Percentiles rank a stretch among this genome's conserved stretches.
phyloP scores from a whole-genome alignment of 2,888 invertebrate genomes.

The Papilio elwesi region DNA sequence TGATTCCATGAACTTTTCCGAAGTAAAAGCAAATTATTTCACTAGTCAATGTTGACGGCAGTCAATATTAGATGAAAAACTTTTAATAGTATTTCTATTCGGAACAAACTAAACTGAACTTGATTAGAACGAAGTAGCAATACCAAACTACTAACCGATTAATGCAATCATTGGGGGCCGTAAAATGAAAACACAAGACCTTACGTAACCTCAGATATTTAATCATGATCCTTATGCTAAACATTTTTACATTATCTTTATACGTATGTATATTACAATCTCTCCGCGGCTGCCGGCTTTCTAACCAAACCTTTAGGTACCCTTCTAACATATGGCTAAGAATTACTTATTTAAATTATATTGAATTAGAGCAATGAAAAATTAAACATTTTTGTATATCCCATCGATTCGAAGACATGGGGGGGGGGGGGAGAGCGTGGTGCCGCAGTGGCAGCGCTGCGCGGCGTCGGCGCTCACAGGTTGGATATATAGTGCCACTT shows the following conservation, averaged over 20 bases:
- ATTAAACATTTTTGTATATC: neutral
- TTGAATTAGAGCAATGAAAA: neutral
- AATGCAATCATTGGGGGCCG: no score
- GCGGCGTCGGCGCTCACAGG: constrained; percentile 54
- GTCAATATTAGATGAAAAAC: no score
- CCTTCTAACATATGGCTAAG: neutral
- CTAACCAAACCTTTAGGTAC: neutral
- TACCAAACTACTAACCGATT: no score
- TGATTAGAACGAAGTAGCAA: no score
- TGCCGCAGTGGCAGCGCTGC: neutral
- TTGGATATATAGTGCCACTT: constrained; percentile 73
- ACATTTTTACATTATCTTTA: constrained; percentile 40
- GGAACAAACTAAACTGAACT: no score
- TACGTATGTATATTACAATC: constrained; percentile 29
- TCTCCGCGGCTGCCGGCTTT: neutral
- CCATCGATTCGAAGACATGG: neutral
- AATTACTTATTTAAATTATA: neutral
- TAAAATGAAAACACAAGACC: neutral
- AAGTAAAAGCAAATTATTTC: no score
- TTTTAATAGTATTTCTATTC: no score
- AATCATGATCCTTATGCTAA: constrained; percentile 35
- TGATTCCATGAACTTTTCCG: no score
- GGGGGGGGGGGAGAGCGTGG: neutral
- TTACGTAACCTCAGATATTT: neutral
- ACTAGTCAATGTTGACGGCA: no score